phyloP scores from a whole-genome alignment of 64 coral and sea anemone species.

The Dendrophyllia cribrosa region DNA sequence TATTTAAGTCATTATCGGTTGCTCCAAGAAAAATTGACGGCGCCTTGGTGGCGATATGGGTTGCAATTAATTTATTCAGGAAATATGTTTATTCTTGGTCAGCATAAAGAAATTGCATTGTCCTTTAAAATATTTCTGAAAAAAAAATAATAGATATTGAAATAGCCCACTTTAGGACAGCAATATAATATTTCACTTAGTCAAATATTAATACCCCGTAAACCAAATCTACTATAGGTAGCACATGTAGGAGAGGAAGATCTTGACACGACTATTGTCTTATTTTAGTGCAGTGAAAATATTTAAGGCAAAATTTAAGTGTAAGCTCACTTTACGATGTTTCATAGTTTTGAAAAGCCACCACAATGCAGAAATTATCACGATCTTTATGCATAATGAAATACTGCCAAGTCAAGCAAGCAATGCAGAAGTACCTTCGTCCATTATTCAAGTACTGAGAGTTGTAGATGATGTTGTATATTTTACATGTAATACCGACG shows the following conservation, averaged over 20 bases:
- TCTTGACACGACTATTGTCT: no score
- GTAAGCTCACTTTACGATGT: no score
- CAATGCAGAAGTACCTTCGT: background rate
- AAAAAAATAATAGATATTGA: background rate
- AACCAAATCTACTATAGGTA: background rate
- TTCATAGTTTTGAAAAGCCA: no score
- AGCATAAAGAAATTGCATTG: background rate
- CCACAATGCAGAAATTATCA: background rate
- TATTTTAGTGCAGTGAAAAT: no score
- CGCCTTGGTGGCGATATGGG: background rate
- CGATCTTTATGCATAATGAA: background rate
- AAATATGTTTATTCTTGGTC: constrained; percentile 24
- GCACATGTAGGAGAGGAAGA: background rate
- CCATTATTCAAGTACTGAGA: background rate
- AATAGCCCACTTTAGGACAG: background rate
- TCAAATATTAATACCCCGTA: background rate
- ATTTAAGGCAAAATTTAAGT: no score
- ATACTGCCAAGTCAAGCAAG: background rate
- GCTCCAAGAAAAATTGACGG: background rate
- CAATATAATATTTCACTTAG: background rate
- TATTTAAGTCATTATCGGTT: background rate
- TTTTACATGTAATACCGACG: background rate
- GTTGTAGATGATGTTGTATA: no score
- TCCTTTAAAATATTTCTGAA: background rate
- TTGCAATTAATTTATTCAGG: background rate